Evolutionary conservation across 2,888 invertebrate genomes (phyloP).

Genomic region (Taphrorychus bicolor): DNA sequence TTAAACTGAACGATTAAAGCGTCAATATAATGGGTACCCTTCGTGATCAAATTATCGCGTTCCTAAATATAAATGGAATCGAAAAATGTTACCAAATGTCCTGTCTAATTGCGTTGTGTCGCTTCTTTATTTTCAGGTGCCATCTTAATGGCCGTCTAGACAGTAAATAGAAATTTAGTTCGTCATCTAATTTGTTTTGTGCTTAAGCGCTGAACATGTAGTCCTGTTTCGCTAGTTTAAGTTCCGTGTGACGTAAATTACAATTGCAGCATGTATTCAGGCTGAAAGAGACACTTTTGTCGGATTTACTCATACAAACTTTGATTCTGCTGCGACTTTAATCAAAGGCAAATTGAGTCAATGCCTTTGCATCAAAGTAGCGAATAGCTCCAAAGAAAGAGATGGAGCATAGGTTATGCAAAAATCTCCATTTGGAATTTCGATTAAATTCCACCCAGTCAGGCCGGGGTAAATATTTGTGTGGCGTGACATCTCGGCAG

Average conservation of each 20-base stretch:
- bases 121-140: background rate
- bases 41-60: background rate
- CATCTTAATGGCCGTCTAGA: background rate
- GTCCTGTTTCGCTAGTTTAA: background rate
- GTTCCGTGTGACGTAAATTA: background rate
- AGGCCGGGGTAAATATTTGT: conserved; percentile 18
- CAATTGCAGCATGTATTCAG: background rate
- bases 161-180: background rate
- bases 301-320: background rate
- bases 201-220: background rate
- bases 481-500: conserved; percentile 25
- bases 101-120: background rate
- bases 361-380: background rate
- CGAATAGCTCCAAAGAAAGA: background rate
- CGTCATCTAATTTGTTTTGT: background rate
- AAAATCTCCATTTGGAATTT: conserved; percentile 19
- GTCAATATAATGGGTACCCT: background rate
- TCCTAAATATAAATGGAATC: background rate
- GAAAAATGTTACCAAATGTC: background rate
- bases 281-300: too few relatives aligned
- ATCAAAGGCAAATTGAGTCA: conserved; percentile 1
- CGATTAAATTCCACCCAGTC: conserved; percentile 23
- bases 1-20: conserved; percentile 4
- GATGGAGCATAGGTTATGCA: conserved; percentile 6
- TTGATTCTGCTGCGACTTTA: background rate